Percentiles rank a stretch among this genome's conserved stretches.
These are phyloP conservation scores for Plemyria rubiginata DNA, from an alignment of 2,888 invertebrate species.

Conservation along the genomic window DNA sequence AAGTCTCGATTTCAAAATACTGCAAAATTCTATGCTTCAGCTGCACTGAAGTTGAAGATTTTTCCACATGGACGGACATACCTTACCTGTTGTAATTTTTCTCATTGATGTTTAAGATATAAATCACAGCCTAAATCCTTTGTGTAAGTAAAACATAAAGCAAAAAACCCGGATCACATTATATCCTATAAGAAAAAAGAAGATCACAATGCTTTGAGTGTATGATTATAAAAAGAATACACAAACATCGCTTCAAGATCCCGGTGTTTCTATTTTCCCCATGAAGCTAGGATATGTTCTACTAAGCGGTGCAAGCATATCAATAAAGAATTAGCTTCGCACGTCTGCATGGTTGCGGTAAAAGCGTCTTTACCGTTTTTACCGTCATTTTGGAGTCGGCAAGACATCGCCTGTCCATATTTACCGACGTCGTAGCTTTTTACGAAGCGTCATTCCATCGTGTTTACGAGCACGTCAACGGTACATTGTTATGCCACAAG, in stretches of 20 bases:
- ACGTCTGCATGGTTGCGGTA: constrained; percentile 49
- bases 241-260: background rate
- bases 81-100: too few relatives aligned
- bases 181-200: too few relatives aligned
- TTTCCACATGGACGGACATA: too few relatives aligned
- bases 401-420: constrained; percentile 77
- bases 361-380: constrained; percentile 60
- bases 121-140: too few relatives aligned
- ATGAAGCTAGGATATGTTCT: constrained; percentile 9
- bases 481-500: constrained; percentile 73
- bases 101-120: too few relatives aligned
- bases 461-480: constrained; percentile 73
- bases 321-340: constrained; percentile 64
- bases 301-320: constrained; percentile 45
- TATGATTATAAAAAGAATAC: background rate
- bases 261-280: constrained; percentile 9
- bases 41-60: too few relatives aligned
- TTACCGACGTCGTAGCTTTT: constrained; percentile 79
- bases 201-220: too few relatives aligned
- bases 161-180: too few relatives aligned
- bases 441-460: constrained; percentile 67
- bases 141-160: too few relatives aligned
- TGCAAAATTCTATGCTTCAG: too few relatives aligned
- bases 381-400: constrained; percentile 54
- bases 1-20: too few relatives aligned